Evolutionary conservation across 1,140 invertebrate species (phyloP), one percentile per base, ranked within the genome.

Genomic region (Sinella curviseta): DNA sequence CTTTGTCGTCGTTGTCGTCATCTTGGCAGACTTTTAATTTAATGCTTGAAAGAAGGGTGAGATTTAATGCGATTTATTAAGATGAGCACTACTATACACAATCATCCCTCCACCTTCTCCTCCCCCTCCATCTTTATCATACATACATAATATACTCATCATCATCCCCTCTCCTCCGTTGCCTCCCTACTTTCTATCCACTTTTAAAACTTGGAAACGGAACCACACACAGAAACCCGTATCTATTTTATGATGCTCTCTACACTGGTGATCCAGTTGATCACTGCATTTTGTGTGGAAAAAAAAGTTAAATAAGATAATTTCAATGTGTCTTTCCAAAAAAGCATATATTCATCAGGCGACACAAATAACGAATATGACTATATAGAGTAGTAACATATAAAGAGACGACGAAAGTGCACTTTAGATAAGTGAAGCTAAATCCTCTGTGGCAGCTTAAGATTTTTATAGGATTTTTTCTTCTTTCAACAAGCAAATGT

Each of bases 51-150:
- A 70, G 65, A 70, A 70, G 65, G 65, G 65, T 70, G 65, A 70
- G 65, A 70, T 33, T 70, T 70, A 70, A 70, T 70, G 65, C 65
- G 65, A 70, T 70, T 70, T 70, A 70, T 70, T 70, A 70, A 70
- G 65, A 70, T 70, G 65, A 70, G 65, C 65, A 70, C 26, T 17
- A 33, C 65, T 8, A 70, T 33, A 24, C 65, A 8, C 31, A 4
- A 4, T 31, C 65, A 8, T 3, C 12, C 24, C 65, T 33, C 65
- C 4, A 14, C 26, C 14, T 2, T 33, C 26, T 30, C 12, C 65
- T 70, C 30, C 26, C 24, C 65, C 24, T 60, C 55, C 8, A 48
- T 17, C 4, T 48, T 48, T 4, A 4, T 48, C 39, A 48, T 48
- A 17, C 39, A 48, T 48, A 17, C 39, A 48, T 8, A 4, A 48